phyloP scores from a whole-genome alignment of 2,113 vertebrate genomes.

The Mesembrinibis cayennensis region DNA sequence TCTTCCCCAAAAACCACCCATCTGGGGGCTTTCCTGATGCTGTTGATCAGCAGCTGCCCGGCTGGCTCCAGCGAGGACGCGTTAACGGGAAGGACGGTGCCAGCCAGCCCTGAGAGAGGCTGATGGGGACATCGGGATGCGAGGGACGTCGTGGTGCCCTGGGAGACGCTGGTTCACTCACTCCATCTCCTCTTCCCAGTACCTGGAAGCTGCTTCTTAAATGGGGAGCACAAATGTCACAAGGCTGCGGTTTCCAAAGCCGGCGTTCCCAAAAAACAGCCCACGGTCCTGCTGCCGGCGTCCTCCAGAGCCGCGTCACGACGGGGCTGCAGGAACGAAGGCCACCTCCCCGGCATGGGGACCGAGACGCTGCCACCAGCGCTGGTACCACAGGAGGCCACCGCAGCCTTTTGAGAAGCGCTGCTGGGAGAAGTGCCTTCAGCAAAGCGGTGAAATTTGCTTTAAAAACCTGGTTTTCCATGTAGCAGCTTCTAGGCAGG shows the following conservation, averaged over 20 bases:
- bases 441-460: too few species aligned
- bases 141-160: accelerated
- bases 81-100: accelerated
- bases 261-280: neutral
- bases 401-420: neutral
- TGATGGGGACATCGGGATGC: accelerated
- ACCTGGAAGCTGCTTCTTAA: neutral
- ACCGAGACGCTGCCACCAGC: neutral
- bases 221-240: accelerated
- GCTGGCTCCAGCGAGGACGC: neutral
- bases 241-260: neutral
- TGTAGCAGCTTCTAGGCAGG: accelerated
- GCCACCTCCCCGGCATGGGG: accelerated
- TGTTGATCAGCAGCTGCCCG: neutral
- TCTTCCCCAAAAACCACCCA: neutral
- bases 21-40: neutral
- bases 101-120: neutral
- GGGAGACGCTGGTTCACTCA: neutral
- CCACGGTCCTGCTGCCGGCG: neutral
- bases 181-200: neutral
- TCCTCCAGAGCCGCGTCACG: neutral
- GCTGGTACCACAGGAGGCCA: neutral
- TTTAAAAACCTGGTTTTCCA: accelerated
- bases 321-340: neutral
- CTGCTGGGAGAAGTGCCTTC: neutral